phyloP scores from a whole-genome alignment of 2,888 invertebrate genomes.

The Eilema sororculum region DNA sequence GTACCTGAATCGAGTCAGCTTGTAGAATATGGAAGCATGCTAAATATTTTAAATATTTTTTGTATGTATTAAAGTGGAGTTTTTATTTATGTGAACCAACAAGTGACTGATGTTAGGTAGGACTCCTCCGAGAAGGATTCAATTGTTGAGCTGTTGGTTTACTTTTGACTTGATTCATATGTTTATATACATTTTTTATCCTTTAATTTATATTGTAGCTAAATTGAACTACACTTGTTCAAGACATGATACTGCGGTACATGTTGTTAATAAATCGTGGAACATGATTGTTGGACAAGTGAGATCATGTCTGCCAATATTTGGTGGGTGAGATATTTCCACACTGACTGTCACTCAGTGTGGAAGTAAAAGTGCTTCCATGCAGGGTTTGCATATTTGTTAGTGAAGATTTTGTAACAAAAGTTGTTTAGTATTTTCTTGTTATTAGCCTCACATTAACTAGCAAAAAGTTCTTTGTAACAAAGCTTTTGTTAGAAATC shows the following conservation, averaged over 20 bases:
- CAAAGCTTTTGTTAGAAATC: neutral
- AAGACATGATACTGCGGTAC: conserved; percentile 23
- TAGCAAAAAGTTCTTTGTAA: neutral
- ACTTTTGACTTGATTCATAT: conserved; percentile 30
- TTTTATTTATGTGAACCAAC: conserved; percentile 25
- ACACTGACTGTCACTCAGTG: conserved; percentile 12
- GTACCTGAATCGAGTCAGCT: conserved; percentile 23
- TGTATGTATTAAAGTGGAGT: conserved; percentile 20
- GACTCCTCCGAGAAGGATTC: conserved; percentile 23
- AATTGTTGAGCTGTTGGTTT: conserved; percentile 18
- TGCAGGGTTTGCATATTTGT: neutral
- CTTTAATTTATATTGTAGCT: conserved; percentile 36
- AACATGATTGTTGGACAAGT: neutral
- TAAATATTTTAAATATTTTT: conserved; percentile 24
- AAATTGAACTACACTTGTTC: conserved; percentile 19
- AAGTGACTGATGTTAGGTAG: conserved; percentile 20
- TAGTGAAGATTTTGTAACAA: neutral
- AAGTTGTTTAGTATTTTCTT: neutral
- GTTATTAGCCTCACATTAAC: neutral
- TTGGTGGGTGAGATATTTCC: neutral
- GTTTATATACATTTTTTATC: conserved; percentile 37
- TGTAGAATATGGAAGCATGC: conserved; percentile 27
- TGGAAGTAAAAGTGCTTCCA: conserved; percentile 12
- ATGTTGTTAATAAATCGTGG: conserved; percentile 4
- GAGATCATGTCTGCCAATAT: conserved; percentile 18